These are phyloP conservation scores for Notolepis coatsorum DNA, from an alignment of 2,797 vertebrate genomes.

Conservation along the genomic window DNA sequence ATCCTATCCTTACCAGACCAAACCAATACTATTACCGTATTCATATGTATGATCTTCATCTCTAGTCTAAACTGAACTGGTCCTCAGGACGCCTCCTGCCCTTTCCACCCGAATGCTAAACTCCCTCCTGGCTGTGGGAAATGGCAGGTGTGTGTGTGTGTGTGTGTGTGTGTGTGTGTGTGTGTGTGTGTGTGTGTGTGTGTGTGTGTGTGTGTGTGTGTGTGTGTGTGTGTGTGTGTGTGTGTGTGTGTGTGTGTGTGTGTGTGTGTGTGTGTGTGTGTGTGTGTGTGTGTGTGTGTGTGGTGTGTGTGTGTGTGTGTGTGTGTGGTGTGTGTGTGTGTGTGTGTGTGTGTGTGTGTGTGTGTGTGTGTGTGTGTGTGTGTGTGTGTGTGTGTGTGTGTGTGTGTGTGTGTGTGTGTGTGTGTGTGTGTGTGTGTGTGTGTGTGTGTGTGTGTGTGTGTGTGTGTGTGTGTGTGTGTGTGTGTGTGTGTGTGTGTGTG, in stretches of 20 bases:
- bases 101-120: too few species aligned
- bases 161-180: slow-evolving; percentile 23
- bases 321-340: slow-evolving; percentile 13
- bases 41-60: too few species aligned
- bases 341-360: slow-evolving; percentile 18
- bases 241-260: too few species aligned
- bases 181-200: background rate
- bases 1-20: too few species aligned
- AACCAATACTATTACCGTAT: too few species aligned
- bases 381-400: slow-evolving; percentile 13
- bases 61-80: too few species aligned
- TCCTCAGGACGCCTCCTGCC: too few species aligned
- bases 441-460: slow-evolving; percentile 25
- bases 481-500: slow-evolving; percentile 13
- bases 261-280: slow-evolving; percentile 7
- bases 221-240: background rate
- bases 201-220: background rate
- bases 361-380: slow-evolving; percentile 23
- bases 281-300: slow-evolving; percentile 1
- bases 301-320: slow-evolving; percentile 26
- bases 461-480: slow-evolving; percentile 16
- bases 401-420: slow-evolving; percentile 28
- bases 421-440: slow-evolving; percentile 5
- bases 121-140: slow-evolving; percentile 42
- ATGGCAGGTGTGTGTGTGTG: slow-evolving; percentile 15